Evolutionary conservation across 1,140 invertebrate genomes (phyloP).

Genomic region (Heterodera carotae): DNA sequence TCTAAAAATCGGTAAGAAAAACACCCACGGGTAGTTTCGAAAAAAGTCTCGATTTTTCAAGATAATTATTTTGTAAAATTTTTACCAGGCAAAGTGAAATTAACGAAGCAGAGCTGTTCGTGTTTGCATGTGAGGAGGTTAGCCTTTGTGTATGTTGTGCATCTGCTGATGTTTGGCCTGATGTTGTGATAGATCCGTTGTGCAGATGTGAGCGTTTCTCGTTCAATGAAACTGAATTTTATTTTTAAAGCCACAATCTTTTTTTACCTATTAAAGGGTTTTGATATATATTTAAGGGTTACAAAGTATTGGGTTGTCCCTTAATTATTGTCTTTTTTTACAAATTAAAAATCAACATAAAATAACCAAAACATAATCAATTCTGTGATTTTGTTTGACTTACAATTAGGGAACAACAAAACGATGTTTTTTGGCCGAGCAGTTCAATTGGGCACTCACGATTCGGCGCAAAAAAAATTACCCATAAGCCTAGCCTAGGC

Average conservation of each 20-base stretch:
- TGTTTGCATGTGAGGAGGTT: neutral
- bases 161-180: neutral
- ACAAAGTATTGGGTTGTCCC: no score
- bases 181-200: neutral
- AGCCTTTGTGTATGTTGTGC: neutral
- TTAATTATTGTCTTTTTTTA: no score
- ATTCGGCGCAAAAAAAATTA: no score
- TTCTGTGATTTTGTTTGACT: no score
- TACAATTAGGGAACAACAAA: no score
- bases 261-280: neutral
- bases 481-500: no score
- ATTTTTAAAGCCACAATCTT: neutral
- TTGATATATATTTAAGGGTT: no score
- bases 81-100: constrained; percentile 7
- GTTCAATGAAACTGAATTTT: neutral
- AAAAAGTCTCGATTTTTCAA: constrained; percentile 23
- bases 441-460: no score
- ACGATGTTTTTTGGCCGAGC: no score
- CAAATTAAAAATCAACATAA: no score
- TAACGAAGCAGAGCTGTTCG: constrained; percentile 1
- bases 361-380: no score
- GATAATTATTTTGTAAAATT: neutral
- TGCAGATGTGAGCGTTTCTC: neutral
- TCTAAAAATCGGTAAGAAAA: constrained; percentile 70
- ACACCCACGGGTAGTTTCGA: no score